These are phyloP conservation scores for Tragelaphus buxtoni DNA, from an alignment of 2,113 vertebrate species.

Conservation along the genomic window DNA sequence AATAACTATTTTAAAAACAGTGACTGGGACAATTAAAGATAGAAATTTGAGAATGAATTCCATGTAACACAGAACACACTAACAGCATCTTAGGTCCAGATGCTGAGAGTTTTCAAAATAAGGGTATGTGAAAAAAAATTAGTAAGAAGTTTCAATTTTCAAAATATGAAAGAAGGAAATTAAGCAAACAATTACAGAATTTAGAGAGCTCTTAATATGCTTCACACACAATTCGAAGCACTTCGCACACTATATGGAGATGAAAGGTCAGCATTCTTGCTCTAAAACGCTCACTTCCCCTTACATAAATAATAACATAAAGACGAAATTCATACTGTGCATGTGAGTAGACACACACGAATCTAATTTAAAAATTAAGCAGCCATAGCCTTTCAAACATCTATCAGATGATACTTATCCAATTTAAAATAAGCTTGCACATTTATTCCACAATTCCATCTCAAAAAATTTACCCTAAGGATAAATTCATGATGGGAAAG, in stretches of 20 bases:
- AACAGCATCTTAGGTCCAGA: background rate
- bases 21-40: background rate
- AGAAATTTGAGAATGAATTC: background rate
- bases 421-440: background rate
- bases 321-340: background rate
- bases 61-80: background rate
- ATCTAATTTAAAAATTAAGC: background rate
- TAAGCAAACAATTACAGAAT: background rate
- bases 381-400: background rate
- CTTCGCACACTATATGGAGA: background rate
- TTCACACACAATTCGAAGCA: background rate
- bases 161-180: background rate
- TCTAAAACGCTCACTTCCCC: background rate
- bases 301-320: background rate
- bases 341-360: background rate
- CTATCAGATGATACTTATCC: background rate
- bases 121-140: background rate
- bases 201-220: background rate
- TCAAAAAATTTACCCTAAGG: background rate
- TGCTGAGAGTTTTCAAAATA: background rate
- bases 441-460: background rate
- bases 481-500: background rate
- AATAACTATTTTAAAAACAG: background rate
- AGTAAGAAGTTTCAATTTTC: background rate
- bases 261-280: background rate